Evolutionary conservation across 2,888 invertebrate genomes (phyloP), one percentile per base, ranked within the genome.

Genomic region (Ormyrus pomaceus): DNA sequence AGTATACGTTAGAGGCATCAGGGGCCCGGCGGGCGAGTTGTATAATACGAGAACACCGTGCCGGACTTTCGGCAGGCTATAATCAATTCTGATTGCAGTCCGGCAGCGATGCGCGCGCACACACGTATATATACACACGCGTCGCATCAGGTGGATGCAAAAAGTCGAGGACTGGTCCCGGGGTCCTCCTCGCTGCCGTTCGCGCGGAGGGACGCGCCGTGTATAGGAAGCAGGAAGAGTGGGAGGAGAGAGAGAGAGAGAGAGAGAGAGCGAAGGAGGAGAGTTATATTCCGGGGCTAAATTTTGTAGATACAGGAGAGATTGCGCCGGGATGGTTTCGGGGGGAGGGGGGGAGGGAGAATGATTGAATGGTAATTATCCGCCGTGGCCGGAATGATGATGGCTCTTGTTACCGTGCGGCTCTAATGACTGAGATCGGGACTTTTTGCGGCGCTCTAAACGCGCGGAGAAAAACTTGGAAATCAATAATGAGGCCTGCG

Each of bases 31-130:
- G 85, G 86, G 87, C 88, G 83, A 86, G 87, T 87, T 87, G 88
- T 88, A 88, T 88, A 88, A 88, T 88, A 88, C 85, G 85, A 85
- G 84, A 34, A 58, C 85, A 85, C 87, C 87, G 87, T 87, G 86
- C 86, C 87, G 84, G 85, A 88, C 87, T 90, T 90, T 90, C 90
- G 90, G 90, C 90, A 82, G 82, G 80, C 80, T 82, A 75, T 78
- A 82, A 82, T 82, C 82, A 80, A 80, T 70, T 82, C 80, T 82
- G 80, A 82, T 82, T 82, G 87, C 86, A 85, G 70, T 46, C 74
- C 75, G 66, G 61, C 89, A 89, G 89, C 53, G 62, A 62, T 64
- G 13, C 55, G 55, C 61, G 19, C 11, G 73, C 46, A 13, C 34
- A 45, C 53, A 46, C 9, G 2, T 19, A 19, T 19, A 19, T 2